These are phyloP conservation scores for Tachypleus tridentatus DNA, from an alignment of 1,140 invertebrate species.

Conservation along the genomic window DNA sequence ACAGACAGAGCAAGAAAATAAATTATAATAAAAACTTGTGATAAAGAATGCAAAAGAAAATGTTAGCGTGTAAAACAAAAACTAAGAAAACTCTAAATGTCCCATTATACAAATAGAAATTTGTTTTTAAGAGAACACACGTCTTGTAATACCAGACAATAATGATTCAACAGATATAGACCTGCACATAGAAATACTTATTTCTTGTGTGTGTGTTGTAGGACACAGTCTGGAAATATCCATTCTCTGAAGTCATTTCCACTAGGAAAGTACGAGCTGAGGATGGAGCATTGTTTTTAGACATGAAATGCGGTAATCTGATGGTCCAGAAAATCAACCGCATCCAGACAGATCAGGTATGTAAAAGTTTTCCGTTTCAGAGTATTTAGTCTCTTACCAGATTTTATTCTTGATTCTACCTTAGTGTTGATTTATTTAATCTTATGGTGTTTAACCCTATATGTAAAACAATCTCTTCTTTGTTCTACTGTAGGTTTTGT, in stretches of 20 bases:
- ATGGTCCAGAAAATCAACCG: constrained; percentile 90
- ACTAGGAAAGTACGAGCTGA: constrained; percentile 85
- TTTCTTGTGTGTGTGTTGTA: constrained; percentile 29
- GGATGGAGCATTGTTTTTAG: constrained; percentile 81
- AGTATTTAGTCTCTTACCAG: no score
- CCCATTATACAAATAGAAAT: no score
- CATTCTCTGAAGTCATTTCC: constrained; percentile 89
- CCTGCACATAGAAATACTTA: neutral
- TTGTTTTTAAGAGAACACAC: no score
- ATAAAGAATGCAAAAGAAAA: no score
- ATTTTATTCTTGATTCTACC: no score
- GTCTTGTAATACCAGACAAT: no score
- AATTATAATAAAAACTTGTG: no score
- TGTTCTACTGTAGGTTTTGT: neutral
- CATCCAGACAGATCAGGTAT: constrained; percentile 89
- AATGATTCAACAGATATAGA: neutral
- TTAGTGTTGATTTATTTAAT: neutral
- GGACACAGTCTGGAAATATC: constrained; percentile 81
- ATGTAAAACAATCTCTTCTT: constrained; percentile 4
- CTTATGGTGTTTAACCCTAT: constrained; percentile 6
- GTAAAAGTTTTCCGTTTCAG: neutral
- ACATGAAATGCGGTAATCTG: constrained; percentile 93
- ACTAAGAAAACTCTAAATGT: no score
- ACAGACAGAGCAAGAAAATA: no score
- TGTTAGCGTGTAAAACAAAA: no score